phyloP scores from a whole-genome alignment of 2,888 invertebrate species.

The Gibbula magus region DNA sequence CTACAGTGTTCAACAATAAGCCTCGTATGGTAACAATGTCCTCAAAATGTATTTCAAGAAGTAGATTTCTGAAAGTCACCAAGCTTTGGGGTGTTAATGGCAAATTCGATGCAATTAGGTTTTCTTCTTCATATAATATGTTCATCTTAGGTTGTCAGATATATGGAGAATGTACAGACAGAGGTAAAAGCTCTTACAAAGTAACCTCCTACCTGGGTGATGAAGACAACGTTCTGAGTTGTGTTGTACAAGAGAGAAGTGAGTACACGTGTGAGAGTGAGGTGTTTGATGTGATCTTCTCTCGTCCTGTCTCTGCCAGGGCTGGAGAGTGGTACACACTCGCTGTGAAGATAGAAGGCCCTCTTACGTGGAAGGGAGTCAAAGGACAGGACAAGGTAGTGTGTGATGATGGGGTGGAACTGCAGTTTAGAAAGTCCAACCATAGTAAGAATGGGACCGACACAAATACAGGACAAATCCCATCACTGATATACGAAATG shows the following conservation, averaged over 20 bases:
- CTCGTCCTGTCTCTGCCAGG: neutral
- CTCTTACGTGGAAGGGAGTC: neutral
- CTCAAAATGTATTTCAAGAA: neutral
- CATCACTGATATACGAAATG: neutral
- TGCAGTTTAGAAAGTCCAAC: neutral
- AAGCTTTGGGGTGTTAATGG: neutral
- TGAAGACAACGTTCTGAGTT: neutral
- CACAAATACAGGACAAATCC: neutral
- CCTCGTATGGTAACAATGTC: neutral
- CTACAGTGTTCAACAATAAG: neutral
- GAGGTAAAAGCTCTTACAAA: neutral
- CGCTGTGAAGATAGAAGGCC: neutral
- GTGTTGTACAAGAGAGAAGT: neutral
- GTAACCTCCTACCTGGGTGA: neutral
- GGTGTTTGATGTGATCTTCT: neutral
- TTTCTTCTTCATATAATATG: neutral
- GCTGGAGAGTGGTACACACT: neutral
- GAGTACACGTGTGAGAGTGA: neutral
- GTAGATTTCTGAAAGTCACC: neutral
- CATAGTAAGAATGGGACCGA: neutral
- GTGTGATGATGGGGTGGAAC: neutral
- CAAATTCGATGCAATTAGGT: neutral
- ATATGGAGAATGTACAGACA: neutral
- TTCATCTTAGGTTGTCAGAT: neutral
- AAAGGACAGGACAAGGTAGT: neutral